Evolutionary conservation across 2,113 vertebrate species (phyloP), one percentile per base, ranked within the genome.

Genomic region (Cricetomys ansorgei): DNA sequence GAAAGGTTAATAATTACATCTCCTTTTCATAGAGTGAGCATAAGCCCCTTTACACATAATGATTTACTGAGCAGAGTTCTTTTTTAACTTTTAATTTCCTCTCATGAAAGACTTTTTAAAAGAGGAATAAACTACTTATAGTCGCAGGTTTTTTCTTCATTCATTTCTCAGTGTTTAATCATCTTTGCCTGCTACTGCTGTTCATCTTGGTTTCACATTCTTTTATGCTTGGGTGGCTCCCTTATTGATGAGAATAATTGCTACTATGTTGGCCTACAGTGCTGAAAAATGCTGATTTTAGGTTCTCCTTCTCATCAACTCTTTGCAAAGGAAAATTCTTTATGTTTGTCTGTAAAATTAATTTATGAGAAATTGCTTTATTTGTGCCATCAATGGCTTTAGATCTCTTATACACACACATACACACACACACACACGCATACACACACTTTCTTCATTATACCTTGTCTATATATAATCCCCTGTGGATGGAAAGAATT

Each of bases 71-170:
- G 40, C 16, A 72, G 10, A 67, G 83, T 90, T 92, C 27, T 90
- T 4, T 94, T 85, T 95, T 92, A 69, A 70, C 7, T 92, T 96
- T 85, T 77, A 62, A 83, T 89, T 95, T 87, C 1, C 73, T 95
- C 87, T 79, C 43, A 85, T 57, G 65, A 84, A 88, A 16, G 25
- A 72, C 45, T 0, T 88, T 11, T 90, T 80, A 80, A 79, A 88
- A 89, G 45, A 73, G 29, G 10, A 87, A 79, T 55, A 50, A 43
- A 65, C 73, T 67, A 64, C 7, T 79, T 84, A 65, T 73, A 29
- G 7, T 79, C 34, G 75, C 48, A 83, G 13, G 79, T 94, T 94
- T 84, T n/a, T 16, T 48, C 53, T 81, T 62, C 43, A 43, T 62
- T 89, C 40, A 53, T 88, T 67, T 80, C 53, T 83, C 29, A 40